Evolutionary conservation across 92 coral and sea anemone genomes (phyloP), one percentile per base, ranked within the genome.

Genomic region (Epizoanthus scotinus): DNA sequence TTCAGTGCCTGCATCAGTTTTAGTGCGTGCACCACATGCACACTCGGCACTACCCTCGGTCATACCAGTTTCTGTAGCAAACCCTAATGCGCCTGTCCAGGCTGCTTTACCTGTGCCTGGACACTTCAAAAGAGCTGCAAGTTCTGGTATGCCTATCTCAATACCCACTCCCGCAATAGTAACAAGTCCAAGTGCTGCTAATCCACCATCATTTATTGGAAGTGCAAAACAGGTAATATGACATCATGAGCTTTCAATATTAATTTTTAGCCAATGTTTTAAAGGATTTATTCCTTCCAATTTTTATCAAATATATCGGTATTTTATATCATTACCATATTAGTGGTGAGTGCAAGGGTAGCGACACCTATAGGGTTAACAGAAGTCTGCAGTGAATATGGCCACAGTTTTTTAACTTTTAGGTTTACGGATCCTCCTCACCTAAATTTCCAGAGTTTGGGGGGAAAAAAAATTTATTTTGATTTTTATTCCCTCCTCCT

Each of bases 81-180:
- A 94, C 68, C 98, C 99, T 27, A 86, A 85, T 42, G 87, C 91
- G 61, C 98, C 89, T 13, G 99, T 96, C 21, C 99, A 97, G 55
- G 60, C 97, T 6, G 99, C 98, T 0, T 89, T 90, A 3, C 99
- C 99, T 27, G 99, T 92, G 25, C 99, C 99, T 25, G 87, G 93
- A 54, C 92, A 89, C 64, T 64, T 94, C 63, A 85, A 86, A 36
- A 84, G 97, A 62, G 86, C 86, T 67, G 63, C 86, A 27, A 88
- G 87, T 70, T 60, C 79, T 67, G 50, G 89, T 42, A 93, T 93
- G 97, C 97, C 97, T 0, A 86, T 95, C 14, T 96, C 99, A 55
- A 96, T 96, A 38, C 99, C 98, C 10, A 96, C 99, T n/a, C 99
- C 96, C 59, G 99, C 99, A 27, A 96, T 96, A 58, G 98, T 93